phyloP scores from a whole-genome alignment of 2,888 invertebrate species.

The Pollenia labialis region DNA sequence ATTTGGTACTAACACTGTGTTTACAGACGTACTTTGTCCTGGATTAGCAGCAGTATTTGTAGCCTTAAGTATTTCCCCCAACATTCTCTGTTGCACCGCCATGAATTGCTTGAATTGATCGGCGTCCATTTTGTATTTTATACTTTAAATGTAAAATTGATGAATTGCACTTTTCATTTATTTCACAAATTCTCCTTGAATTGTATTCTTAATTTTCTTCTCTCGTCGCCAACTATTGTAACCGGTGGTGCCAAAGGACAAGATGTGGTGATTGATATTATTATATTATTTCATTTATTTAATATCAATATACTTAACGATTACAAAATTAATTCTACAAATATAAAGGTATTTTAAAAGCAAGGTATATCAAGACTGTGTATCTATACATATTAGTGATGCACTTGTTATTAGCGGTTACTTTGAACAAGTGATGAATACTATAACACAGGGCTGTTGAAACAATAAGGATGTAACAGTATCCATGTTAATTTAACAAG shows the following conservation, averaged over 20 bases:
- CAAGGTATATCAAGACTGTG: neutral
- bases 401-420: constrained; percentile 9
- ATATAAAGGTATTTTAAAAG: no score
- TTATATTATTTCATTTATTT: constrained; percentile 30
- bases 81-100: no score
- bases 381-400: neutral
- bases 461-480: neutral
- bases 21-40: no score
- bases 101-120: no score
- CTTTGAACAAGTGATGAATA: constrained; percentile 10
- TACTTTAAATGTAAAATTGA: constrained; percentile 6
- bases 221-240: constrained; percentile 36
- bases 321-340: no score
- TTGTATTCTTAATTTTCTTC: constrained; percentile 31
- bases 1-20: no score
- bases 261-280: constrained; percentile 11
- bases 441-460: constrained; percentile 1
- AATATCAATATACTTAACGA: neutral
- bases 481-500: no score
- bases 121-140: neutral
- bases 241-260: constrained; percentile 17
- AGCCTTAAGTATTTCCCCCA: no score
- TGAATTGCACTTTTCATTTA: constrained; percentile 1
- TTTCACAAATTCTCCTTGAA: constrained; percentile 27
- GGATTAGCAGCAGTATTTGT: no score